phyloP scores from a whole-genome alignment of 2,797 vertebrate species.

The Numenius phaeopus region DNA sequence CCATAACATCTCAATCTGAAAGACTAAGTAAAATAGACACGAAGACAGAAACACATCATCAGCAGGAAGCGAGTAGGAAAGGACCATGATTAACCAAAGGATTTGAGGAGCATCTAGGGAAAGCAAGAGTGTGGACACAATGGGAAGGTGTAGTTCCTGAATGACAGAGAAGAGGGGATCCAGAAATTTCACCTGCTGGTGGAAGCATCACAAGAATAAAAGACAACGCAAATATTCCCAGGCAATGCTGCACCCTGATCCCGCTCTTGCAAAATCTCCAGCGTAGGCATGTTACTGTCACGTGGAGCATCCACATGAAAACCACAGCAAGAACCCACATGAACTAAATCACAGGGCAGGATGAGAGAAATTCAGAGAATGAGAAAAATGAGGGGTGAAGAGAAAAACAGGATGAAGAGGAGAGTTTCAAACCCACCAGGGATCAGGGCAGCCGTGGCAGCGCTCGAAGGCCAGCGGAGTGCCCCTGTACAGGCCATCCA shows the following conservation, averaged over 20 bases:
- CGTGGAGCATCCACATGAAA: neutral
- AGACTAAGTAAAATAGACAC: neutral
- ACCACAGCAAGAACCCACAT: neutral
- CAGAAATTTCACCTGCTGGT: neutral
- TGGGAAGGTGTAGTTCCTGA: neutral
- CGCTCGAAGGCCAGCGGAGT: rapidly evolving
- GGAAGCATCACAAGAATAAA: neutral
- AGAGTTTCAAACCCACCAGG: neutral
- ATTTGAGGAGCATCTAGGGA: neutral
- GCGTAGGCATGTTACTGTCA: neutral
- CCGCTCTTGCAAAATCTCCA: neutral
- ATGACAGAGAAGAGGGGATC: neutral
- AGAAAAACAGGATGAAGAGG: neutral
- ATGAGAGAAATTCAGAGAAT: neutral
- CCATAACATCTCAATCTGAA: neutral
- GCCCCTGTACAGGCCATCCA: neutral
- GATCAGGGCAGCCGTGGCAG: neutral
- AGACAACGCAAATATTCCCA: neutral
- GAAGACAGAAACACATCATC: neutral
- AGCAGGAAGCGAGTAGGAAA: neutral
- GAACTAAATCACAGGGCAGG: neutral
- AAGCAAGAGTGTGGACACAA: neutral
- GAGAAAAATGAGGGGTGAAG: neutral
- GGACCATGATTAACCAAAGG: neutral
- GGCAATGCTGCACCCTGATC: neutral